Base-by-base conservation (phyloP, 2,113 vertebrate species). In the Amphiprion ocellaris region DNA sequence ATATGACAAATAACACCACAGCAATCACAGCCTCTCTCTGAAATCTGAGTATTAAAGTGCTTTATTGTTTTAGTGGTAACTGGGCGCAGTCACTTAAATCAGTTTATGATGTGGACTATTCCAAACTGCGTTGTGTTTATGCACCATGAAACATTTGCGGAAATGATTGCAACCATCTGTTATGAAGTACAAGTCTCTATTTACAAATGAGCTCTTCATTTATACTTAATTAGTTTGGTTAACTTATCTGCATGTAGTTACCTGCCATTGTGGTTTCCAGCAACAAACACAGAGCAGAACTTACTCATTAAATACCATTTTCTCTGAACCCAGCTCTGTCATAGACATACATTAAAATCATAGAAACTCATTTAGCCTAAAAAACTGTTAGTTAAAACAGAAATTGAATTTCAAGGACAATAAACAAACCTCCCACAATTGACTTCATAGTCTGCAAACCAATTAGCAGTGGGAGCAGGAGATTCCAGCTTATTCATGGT, bases 51-150 rank as follows among this genome's bases (percentile, higher is more conserved):
- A 15, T 44, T 44, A 44, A 44, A 44, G 41, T 44, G 41, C 41
- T 44, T 4, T 44, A 44, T 15, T 9, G 3, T 14, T 4, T 44
- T 44, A 14, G 41, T 44, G 41, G 41, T 44, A 44, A 44, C 41
- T 14, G 12, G 41, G 4, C 14, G 3, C 41, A 44, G 12, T 44
- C 11, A 41, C 1, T 56, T n/a, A 26, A 26, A 21, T 44, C 2
- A 12, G 39, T 76, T 77, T 72, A 77, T 70, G 21, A 71, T 77
- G 37, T 41, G 61, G 10, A 55, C 28, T n/a, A 15, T 49, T 49
- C 15, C 53, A 50, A 50, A 64, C 14, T 52, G 19, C 17, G 17
- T 33, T 46, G 37, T 30, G 37, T 54, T 79, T 55, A 66, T 55
- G 60, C 64, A 74, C 52, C 75, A 54, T 74, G 12, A 79, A 78